A percentile compares a stretch with the other conserved stretches of the same genome.
These are phyloP conservation scores for Xenopus borealis DNA, from an alignment of 2,113 vertebrate species.

Conservation along the genomic window DNA sequence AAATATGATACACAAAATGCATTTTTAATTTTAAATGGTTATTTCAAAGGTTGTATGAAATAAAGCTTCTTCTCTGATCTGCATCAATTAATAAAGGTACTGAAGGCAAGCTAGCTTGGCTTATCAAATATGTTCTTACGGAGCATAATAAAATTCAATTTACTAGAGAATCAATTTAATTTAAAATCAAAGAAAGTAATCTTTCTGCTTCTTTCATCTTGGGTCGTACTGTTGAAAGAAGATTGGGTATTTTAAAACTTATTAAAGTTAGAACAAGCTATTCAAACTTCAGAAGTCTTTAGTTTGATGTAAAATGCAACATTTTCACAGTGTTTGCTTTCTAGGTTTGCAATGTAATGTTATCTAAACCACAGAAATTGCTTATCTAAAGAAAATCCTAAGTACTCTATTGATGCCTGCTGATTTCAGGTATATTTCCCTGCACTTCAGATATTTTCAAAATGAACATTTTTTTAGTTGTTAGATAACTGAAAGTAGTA, in stretches of 20 bases:
- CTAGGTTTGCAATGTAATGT: neutral
- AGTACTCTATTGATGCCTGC: neutral
- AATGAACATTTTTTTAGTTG: too few relatives aligned
- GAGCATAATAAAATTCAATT: slow-evolving; percentile 71
- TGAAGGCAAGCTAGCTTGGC: slow-evolving; percentile 56
- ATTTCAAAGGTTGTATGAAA: slow-evolving; percentile 67
- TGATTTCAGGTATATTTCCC: neutral
- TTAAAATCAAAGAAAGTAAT: slow-evolving; percentile 66
- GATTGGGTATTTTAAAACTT: slow-evolving; percentile 40
- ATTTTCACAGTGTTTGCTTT: slow-evolving; percentile 20
- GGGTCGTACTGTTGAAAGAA: slow-evolving; percentile 35
- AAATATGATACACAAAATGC: slow-evolving; percentile 56
- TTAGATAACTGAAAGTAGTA: too few relatives aligned
- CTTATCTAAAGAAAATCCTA: neutral
- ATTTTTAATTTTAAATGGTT: slow-evolving; percentile 59
- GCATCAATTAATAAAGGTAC: slow-evolving; percentile 65
- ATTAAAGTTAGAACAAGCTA: slow-evolving; percentile 38
- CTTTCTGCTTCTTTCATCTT: slow-evolving; percentile 50
- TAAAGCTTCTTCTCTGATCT: slow-evolving; percentile 66
- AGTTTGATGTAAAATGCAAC: slow-evolving; percentile 13
- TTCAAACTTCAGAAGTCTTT: slow-evolving; percentile 35
- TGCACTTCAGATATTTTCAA: too few relatives aligned
- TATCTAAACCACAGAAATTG: neutral
- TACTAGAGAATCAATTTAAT: slow-evolving; percentile 67
- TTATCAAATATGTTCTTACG: slow-evolving; percentile 60